Evolutionary conservation across 2,888 invertebrate species (phyloP).

Genomic region (Lasioglossum zephyrum): DNA sequence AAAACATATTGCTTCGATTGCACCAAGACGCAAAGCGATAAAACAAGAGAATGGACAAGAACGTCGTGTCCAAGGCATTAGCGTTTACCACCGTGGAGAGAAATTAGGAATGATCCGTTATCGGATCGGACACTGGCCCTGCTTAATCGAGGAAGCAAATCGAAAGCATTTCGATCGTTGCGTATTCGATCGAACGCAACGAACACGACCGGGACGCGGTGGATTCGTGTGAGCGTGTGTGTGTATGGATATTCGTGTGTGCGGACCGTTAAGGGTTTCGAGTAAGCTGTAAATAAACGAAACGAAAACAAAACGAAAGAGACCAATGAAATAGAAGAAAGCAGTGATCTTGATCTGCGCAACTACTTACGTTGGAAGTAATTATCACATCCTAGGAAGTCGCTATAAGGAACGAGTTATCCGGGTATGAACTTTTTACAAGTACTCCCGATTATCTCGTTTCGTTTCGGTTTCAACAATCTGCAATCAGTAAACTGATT

Average conservation of each 20-base stretch:
- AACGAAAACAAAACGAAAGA: constrained; percentile 10
- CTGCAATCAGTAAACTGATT: constrained; percentile 63
- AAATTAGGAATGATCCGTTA: constrained; percentile 17
- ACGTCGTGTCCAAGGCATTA: not conserved
- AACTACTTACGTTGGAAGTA: constrained; percentile 65
- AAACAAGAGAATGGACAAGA: not conserved
- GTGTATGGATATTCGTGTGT: not conserved
- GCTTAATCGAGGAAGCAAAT: constrained; percentile 19
- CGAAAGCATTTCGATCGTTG: not conserved
- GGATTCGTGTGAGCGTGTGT: not conserved
- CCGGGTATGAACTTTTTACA: constrained; percentile 66
- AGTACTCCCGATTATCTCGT: constrained; percentile 69
- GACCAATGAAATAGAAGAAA: constrained; percentile 41
- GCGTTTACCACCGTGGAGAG: not conserved
- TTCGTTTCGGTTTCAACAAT: constrained; percentile 67
- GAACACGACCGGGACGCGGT: constrained; percentile 1
- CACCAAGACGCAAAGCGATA: not conserved
- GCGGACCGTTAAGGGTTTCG: constrained; percentile 54
- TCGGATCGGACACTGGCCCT: constrained; percentile 23
- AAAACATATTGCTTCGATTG: not conserved
- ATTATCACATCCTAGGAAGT: constrained; percentile 69
- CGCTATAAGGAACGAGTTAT: constrained; percentile 66
- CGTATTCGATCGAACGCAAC: constrained; percentile 11
- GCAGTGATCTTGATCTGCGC: constrained; percentile 52
- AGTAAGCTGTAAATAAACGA: constrained; percentile 41